Base-by-base conservation (phyloP, 1,140 invertebrate species). In the Carposina sasakii region DNA sequence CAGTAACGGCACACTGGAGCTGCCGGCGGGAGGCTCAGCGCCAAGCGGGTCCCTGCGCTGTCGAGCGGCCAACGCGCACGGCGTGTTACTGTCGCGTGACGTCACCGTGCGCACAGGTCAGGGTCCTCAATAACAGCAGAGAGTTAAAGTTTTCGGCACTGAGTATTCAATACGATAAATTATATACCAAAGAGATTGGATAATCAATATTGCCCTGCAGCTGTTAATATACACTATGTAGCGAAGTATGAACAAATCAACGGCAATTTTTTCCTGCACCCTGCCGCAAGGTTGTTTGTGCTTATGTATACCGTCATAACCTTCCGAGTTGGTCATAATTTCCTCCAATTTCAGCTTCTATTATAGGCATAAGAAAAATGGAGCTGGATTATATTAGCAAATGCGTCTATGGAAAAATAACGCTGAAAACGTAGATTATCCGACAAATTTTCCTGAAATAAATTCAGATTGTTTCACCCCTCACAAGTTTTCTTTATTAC, bases 1-100 rank as follows among this genome's bases (percentile, higher is more conserved):
- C 58, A 48, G 31, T 13, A 77, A 81, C 50, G 76, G 76, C 19
- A 75, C 74, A 2, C 60, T 81, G 48, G 72, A 76, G 50, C 39
- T 81, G 31, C 42, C 41, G 23, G 48, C 40, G 19, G 13, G 28
- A 20, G 19, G 16, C 12, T 45, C 34, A 23, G 49, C 36, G 4
- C 39, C 50, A 3, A 16, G 50, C 22, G 33, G 17, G 13, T 46
- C 42, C 48, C 34, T 78, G 48, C 68, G 77, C 1, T 78, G 77
- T 50, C 75, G 75, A 39, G 76, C 75, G 33, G 45, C 40, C 57
- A 78, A 71, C 66, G 44, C 58, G 42, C 67, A 69, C 58, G 77
- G 77, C 10, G 66, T 64, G 2, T 48, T 71, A 8, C 53, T 81
- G 10, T 81, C 76, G 13, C 46, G 68, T 2, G 68, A 71, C 30